Base-by-base conservation (phyloP, 2,113 vertebrate species). In the Trichomycterus rosablanca region DNA sequence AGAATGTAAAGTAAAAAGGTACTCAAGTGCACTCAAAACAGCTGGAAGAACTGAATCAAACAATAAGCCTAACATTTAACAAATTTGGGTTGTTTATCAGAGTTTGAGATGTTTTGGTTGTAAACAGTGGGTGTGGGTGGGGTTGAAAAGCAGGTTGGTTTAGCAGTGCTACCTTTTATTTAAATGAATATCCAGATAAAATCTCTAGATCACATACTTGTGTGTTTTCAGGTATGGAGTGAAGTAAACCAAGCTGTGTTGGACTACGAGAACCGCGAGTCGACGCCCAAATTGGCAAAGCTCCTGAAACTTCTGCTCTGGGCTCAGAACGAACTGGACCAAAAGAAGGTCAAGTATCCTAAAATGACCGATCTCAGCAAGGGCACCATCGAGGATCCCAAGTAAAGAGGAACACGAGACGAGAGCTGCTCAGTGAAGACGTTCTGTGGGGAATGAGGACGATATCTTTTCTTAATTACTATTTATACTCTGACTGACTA, bases 291-390 rank as follows among this genome's bases (percentile, higher is more conserved):
- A 80, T 83, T 99, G 82, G 95, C 94, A 60, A 99, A 99, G 74
- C 89, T 99, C 65, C 89, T 98, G 76, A 98, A 99, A 76, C 87
- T 98, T 28, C 90, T 98, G 78, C 89, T 98, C 69, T 98, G 96
- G 95, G 96, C 93, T 85, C 96, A 99, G 84, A 98, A 97, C 51
- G 96, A 99, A 89, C 88, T 99, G 70, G 96, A 99, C 81, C 96
- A 99, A 89, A 99, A 99, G 89, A 99, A 96, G 84, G 93, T 98
- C 68, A 97, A 98, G 85, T 99, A 99, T 66, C 95, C 94, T 73
- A 98, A 96, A 91, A 98, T 98, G 96, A 96, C 94, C 79, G 96
- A 98, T 85, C 94, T 99, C 80, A 97, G 94, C 89, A 97, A 96
- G 85, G 94, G 94, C 57, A 94, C 92, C 12, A 96, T 97, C 5